Evolutionary conservation across 2,888 invertebrate species (phyloP), one percentile per base, ranked within the genome.

Genomic region (Ormyrus labotus): DNA sequence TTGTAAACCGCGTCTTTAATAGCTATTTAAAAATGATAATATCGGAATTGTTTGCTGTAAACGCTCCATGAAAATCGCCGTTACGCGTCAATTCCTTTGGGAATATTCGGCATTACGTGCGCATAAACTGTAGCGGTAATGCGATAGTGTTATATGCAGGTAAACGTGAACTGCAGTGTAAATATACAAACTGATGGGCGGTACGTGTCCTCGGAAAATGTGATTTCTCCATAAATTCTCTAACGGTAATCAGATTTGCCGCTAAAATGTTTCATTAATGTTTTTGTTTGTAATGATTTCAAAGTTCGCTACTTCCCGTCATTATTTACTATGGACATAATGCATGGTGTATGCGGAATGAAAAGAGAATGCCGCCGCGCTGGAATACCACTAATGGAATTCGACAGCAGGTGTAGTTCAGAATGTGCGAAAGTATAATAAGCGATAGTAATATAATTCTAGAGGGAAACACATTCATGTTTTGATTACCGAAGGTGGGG

Each of bases 21-120:
- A 47, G 50, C 57, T 50, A 58, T 74, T 74, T 34, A 79, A 79
- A 79, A 70, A 63, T 13, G 67, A 70, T 67, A 68, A 67, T 50
- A 76, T 60, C 61, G 34, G 58, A 69, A 77, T 68, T 78, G 77
- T 19, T 74, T 53, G 68, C 65, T 45, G 61, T 69, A 83, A 77
- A 80, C 72, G 57, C 69, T 61, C 55, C 69, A 78, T 69, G 82
- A 85, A 84, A 86, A 84, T 85, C 84, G 77, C 57, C 50, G 53
- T 48, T 74, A 50, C 63, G 69, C 79, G 83, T 84, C 80, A 70
- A 58, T 74, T 47, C 80, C 83, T 80, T 60, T 72, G 83, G 78
- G 84, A 83, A 83, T 86, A 84, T 85, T 83, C 83, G 81, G 83
- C 69, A 78, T 83, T 83, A 81, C 75, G 81, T 50, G 71, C 57